phyloP scores from a whole-genome alignment of 1,140 invertebrate genomes.

The Cepaea nemoralis region DNA sequence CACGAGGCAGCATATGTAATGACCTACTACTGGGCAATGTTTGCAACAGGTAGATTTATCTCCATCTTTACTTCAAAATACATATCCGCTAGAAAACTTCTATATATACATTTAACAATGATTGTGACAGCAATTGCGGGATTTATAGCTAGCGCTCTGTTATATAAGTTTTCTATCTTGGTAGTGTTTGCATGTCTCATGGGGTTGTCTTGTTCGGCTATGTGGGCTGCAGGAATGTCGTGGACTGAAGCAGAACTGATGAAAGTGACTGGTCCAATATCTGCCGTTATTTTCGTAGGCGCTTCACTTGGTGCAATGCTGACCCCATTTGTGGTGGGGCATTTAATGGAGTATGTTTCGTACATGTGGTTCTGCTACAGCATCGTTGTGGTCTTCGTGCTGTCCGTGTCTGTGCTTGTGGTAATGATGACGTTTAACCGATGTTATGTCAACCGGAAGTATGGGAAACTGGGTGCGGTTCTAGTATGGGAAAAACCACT shows the following conservation, averaged over 20 bases:
- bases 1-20: background rate
- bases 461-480: too few species aligned
- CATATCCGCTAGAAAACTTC: background rate
- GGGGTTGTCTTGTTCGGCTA: conserved; percentile 47
- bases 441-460: too few species aligned
- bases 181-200: conserved; percentile 1
- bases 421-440: background rate
- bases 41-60: conserved; percentile 22
- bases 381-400: conserved; percentile 34
- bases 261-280: conserved; percentile 45
- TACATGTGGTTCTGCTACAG: conserved; percentile 55
- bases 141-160: conserved; percentile 12
- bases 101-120: background rate
- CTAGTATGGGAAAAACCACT: too few species aligned
- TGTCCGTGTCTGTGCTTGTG: conserved; percentile 42
- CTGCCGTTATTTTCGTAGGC: conserved; percentile 48
- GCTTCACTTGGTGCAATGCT: conserved; percentile 41
- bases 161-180: background rate
- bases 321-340: conserved; percentile 47
- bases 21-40: conserved; percentile 2
- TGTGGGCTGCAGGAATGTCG: conserved; percentile 49
- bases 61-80: conserved; percentile 17
- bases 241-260: conserved; percentile 52
- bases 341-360: conserved; percentile 48
- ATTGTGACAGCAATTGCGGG: background rate